These are phyloP conservation scores for Oxystoma pomonae DNA, from an alignment of 2,888 invertebrate species.

Conservation along the genomic window DNA sequence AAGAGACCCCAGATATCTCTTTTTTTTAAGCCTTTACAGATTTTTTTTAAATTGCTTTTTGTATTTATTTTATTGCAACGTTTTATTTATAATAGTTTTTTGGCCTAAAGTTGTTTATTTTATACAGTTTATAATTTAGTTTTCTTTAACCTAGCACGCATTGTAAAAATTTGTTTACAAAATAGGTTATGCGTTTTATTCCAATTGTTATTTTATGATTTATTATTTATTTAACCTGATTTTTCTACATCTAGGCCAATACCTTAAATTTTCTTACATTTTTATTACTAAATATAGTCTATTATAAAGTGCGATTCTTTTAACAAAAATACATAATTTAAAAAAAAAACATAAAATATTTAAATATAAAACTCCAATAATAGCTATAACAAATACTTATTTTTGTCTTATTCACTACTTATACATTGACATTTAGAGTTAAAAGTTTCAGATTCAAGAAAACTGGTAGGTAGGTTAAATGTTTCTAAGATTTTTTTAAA, in stretches of 20 bases:
- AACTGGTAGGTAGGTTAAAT: too few species aligned
- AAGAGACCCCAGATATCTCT: neutral
- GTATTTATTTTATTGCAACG: too few species aligned
- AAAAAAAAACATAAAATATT: neutral
- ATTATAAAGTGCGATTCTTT: neutral
- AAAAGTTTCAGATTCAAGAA: neutral
- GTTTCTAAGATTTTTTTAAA: too few species aligned
- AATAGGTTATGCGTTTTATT: conserved; percentile 3
- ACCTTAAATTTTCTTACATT: neutral
- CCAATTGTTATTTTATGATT: neutral
- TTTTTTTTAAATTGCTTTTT: neutral
- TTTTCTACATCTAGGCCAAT: neutral
- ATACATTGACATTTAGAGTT: neutral
- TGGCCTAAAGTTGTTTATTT: neutral
- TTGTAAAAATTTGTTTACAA: conserved; percentile 16
- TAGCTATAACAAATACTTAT: neutral
- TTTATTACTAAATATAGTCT: neutral
- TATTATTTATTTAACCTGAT: neutral
- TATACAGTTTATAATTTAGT: conserved; percentile 14
- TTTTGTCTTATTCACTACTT: neutral
- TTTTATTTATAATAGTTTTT: too few species aligned
- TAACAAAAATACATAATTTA: neutral
- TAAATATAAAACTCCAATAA: neutral
- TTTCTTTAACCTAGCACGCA: conserved; percentile 22
- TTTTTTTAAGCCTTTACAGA: neutral